Evolutionary conservation across 1,140 invertebrate genomes (phyloP).

Genomic region (Elymnias hypermnestra): DNA sequence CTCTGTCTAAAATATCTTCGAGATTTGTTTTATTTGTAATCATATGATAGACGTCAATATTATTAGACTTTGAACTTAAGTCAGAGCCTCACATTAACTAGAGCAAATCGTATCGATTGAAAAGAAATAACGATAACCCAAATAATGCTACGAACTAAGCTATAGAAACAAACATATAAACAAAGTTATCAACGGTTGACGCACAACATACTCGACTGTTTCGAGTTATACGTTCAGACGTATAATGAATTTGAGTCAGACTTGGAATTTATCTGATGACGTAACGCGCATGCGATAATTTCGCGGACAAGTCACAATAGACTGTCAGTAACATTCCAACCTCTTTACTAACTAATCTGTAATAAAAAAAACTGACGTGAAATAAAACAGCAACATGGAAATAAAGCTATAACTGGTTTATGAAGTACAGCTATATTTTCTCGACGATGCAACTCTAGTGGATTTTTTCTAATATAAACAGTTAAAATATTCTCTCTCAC

Average conservation of each 20-base stretch:
- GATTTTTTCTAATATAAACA: constrained; percentile 26
- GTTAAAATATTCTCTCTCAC: constrained; percentile 21
- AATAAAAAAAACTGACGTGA: constrained; percentile 1
- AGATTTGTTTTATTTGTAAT: too few relatives aligned
- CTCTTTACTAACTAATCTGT: constrained; percentile 1
- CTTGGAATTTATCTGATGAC: constrained; percentile 15
- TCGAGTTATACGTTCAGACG: background rate
- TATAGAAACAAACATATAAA: too few relatives aligned
- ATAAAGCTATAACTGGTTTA: background rate
- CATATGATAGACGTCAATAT: too few relatives aligned
- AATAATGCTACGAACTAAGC: background rate
- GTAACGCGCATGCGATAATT: constrained; percentile 36
- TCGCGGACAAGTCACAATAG: constrained; percentile 10
- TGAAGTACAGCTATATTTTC: background rate
- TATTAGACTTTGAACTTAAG: too few relatives aligned
- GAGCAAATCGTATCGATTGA: constrained; percentile 4
- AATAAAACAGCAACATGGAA: background rate
- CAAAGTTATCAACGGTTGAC: too few relatives aligned
- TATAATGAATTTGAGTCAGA: background rate
- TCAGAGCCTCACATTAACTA: too few relatives aligned
- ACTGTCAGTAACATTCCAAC: constrained; percentile 14
- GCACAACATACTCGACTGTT: background rate
- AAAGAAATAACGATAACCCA: background rate
- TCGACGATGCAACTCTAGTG: too few relatives aligned
- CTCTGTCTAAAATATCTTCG: too few relatives aligned